Evolutionary conservation across 2,888 invertebrate genomes (phyloP).

Genomic region (Stictocephala bisonia): DNA sequence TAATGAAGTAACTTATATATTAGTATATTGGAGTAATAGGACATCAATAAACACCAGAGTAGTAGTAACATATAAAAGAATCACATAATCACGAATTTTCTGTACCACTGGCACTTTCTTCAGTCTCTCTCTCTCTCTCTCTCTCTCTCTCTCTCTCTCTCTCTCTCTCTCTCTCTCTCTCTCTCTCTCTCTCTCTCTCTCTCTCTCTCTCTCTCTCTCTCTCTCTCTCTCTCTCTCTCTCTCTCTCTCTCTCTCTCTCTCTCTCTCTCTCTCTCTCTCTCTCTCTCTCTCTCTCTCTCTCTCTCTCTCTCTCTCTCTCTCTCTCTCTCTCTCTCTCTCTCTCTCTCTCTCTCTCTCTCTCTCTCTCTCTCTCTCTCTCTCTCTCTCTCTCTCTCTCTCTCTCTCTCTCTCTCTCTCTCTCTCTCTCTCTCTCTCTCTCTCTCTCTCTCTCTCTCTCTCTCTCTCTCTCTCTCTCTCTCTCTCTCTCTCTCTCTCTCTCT

Average conservation of each 20-base stretch:
- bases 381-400: background rate
- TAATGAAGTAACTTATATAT: too few species aligned
- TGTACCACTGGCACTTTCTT: too few species aligned
- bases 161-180: conserved; percentile 4
- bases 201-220: conserved; percentile 1
- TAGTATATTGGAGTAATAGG: too few species aligned
- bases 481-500: conserved; percentile 9
- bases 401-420: background rate
- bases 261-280: conserved; percentile 30
- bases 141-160: too few species aligned
- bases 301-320: conserved; percentile 35
- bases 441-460: background rate
- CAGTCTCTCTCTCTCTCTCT: too few species aligned
- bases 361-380: background rate
- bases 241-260: conserved; percentile 26
- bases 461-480: background rate
- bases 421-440: background rate
- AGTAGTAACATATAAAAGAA: too few species aligned
- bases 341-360: background rate
- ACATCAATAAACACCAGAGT: too few species aligned
- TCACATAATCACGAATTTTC: too few species aligned
- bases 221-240: conserved; percentile 6
- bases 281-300: background rate
- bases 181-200: background rate
- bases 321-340: conserved; percentile 14